Base-by-base conservation (phyloP, 2,797 vertebrate genomes). In the Aplochiton taeniatus region DNA sequence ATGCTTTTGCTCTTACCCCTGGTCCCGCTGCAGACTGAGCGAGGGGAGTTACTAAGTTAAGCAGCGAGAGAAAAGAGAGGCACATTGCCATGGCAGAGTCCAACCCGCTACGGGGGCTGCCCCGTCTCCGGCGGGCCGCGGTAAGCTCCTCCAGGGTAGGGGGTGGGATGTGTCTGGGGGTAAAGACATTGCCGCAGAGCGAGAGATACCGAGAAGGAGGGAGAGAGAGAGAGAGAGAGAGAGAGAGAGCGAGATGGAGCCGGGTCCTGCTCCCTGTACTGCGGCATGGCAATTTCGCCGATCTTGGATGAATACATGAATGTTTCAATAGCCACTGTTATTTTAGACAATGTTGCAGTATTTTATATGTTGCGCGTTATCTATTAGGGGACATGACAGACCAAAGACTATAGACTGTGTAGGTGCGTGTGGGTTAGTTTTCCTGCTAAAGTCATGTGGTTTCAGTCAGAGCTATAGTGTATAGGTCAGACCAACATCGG, bases 81-180 rank as follows among this genome's bases (percentile, higher is more conserved):
- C 54, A 66, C 7, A 16, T 49, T 72, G 75, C 72, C 78, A 98
- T 98, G 96, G 96, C 96, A 69, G 96, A 97, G 87, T 94, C 92
- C 78, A 92, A 89, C 84, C 90, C 92, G 76, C 90, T 88, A 47
- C 86, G 94, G 91, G 92, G 93, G 71, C 93, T 92, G 82, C 93
- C 93, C 89, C 92, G 93, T 74, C 91, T 93, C 83, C 92, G 91
- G 81, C 93, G 95, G 85, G 92, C 93, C 90, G 93, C 95, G 95
- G 95, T 98, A 95, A 96, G 94, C 72, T 66, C 53, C 56, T 51
- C 57, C 31, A 41, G 76, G 70, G 69, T 81, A 49, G 77, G 42
- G 69, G 48, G 74, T 51, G 66, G 77, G 70, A 79, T 67, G 78
- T 66, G 83, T 66, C 70, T 83, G 79, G 77, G 81, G 81, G 75